A percentile compares a stretch with the other conserved stretches of the same genome.
Conservation (phyloP, 1,140 invertebrate genomes). For the Drosophila sp. region DNA sequence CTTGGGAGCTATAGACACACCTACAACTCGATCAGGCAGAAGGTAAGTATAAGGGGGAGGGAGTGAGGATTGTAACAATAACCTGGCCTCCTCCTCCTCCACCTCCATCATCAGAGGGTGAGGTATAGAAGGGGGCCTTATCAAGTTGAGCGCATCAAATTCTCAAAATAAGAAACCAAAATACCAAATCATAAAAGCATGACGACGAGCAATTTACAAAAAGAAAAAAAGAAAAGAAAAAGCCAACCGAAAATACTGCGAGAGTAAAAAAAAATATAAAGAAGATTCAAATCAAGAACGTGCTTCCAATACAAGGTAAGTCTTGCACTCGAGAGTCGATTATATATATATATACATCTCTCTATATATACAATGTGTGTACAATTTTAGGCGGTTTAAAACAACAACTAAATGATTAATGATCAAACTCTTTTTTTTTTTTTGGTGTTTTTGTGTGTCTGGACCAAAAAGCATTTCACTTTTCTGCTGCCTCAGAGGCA, state of each 20-base stretch:
- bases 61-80: slow-evolving; percentile 58
- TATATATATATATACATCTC: slow-evolving; percentile 25
- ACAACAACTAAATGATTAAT: slow-evolving; percentile 79
- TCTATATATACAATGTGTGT: slow-evolving; percentile 47
- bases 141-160: slow-evolving; percentile 78
- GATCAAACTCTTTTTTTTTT: slow-evolving; percentile 57
- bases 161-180: slow-evolving; percentile 58
- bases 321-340: slow-evolving; percentile 45
- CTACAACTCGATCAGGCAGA: slow-evolving; percentile 50
- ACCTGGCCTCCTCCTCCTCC: slow-evolving; percentile 35
- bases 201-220: slow-evolving; percentile 78
- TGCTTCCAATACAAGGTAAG: slow-evolving; percentile 50
- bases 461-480: slow-evolving; percentile 55
- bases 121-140: slow-evolving; percentile 44
- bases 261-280: slow-evolving; percentile 21
- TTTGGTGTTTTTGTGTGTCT: background rate
- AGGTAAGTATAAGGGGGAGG: slow-evolving; percentile 13
- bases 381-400: slow-evolving; percentile 55
- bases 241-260: background rate
- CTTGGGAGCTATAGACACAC: slow-evolving; percentile 55
- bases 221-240: slow-evolving; percentile 34
- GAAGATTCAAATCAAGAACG: slow-evolving; percentile 78
- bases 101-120: slow-evolving; percentile 20
- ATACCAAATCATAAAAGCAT: slow-evolving; percentile 81
- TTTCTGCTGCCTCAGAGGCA: slow-evolving; percentile 37